Conservation (phyloP, 2,888 invertebrate genomes). For the Nemotelus pantherinus region DNA sequence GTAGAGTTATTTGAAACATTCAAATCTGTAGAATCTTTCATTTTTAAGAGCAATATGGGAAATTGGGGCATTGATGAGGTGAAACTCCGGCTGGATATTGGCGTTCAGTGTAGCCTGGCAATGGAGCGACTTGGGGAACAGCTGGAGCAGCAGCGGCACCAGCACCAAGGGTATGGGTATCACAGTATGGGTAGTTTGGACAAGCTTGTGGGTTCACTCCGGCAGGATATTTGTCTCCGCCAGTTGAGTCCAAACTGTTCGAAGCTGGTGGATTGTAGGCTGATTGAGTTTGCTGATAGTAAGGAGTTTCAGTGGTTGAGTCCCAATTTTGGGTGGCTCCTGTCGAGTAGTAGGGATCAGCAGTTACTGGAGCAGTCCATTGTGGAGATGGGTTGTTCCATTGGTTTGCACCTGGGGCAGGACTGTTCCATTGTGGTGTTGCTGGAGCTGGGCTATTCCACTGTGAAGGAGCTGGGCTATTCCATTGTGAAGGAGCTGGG, state of each 20-base stretch:
- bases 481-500: conserved; percentile 26
- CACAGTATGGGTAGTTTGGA: conserved; percentile 68
- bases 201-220: conserved; percentile 66
- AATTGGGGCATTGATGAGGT: conserved; percentile 65
- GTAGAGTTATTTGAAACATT: background rate
- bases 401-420: conserved; percentile 51
- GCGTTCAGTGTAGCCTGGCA: conserved; percentile 65
- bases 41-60: conserved; percentile 64
- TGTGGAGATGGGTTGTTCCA: conserved; percentile 13
- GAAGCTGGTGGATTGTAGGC: conserved; percentile 54
- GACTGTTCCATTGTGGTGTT: conserved; percentile 53
- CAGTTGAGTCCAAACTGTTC: conserved; percentile 55
- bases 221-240: conserved; percentile 65
- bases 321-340: conserved; percentile 50
- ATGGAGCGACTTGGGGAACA: conserved; percentile 60
- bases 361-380: conserved; percentile 56
- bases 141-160: conserved; percentile 55
- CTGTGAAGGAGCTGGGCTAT: conserved; percentile 19
- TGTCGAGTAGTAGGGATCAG: conserved; percentile 56
- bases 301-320: no score
- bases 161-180: conserved; percentile 54
- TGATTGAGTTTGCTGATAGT: conserved; percentile 51
- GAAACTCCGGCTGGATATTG: conserved; percentile 66
- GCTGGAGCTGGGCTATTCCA: conserved; percentile 52
- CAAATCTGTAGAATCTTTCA: no score